Evolutionary conservation across 2,113 vertebrate species (phyloP).

Genomic region (Nestor notabilis): DNA sequence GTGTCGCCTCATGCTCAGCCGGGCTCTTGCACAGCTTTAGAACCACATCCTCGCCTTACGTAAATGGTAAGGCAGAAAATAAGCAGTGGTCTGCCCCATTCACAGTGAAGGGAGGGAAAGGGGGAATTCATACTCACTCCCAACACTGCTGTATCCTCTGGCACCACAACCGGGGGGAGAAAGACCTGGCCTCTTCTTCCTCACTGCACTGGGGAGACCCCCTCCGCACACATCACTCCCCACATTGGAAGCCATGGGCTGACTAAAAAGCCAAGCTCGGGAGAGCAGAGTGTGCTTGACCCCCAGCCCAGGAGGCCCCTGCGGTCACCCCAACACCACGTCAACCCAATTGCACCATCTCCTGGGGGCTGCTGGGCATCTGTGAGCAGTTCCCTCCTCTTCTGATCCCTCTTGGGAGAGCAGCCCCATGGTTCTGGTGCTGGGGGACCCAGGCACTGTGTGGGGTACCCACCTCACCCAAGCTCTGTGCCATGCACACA

Average conservation of each 20-base stretch:
- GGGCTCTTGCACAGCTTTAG: not conserved
- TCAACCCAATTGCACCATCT: not conserved
- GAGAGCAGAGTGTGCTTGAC: not conserved
- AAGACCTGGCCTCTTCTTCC: not conserved
- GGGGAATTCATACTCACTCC: not conserved
- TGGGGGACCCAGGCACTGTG: not conserved
- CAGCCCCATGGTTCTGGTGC: not conserved
- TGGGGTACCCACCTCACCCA: not conserved
- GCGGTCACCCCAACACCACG: not conserved
- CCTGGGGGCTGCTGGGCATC: not conserved
- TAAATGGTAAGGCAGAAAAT: not conserved
- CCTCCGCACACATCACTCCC: fast-evolving
- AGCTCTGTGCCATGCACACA: not conserved
- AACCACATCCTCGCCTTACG: not conserved
- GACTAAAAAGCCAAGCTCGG: not conserved
- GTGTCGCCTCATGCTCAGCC: conserved; percentile 35
- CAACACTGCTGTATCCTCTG: not conserved
- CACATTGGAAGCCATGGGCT: fast-evolving
- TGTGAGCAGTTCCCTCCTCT: fast-evolving
- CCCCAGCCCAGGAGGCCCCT: not conserved
- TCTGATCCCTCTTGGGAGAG: not conserved
- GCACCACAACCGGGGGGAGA: fast-evolving
- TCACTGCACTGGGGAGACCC: not conserved
- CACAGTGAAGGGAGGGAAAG: not conserved
- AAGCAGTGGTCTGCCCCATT: not conserved